Evolutionary conservation across 2,797 vertebrate genomes (phyloP).

Genomic region (Acrossocheilus wenchowensis): DNA sequence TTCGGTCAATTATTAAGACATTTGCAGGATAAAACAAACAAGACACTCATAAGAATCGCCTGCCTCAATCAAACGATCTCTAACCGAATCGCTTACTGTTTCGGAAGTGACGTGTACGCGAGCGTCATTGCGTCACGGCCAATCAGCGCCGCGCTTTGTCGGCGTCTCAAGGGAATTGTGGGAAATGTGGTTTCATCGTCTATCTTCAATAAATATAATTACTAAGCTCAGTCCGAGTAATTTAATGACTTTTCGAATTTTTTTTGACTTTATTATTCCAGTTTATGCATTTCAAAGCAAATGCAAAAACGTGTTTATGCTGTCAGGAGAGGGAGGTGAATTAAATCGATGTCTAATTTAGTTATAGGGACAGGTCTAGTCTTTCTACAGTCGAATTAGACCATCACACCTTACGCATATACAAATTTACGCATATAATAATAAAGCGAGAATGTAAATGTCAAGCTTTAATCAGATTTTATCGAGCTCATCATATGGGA

Average conservation of each 20-base stretch:
- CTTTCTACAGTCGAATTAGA: neutral
- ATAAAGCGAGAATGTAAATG: constrained; percentile 2
- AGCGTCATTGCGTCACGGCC: constrained; percentile 50
- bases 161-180: constrained; percentile 42
- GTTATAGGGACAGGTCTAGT: neutral
- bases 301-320: neutral
- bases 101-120: constrained; percentile 4
- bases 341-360: neutral
- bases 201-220: neutral
- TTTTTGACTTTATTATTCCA: neutral
- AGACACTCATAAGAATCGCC: neutral
- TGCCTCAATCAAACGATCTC: neutral
- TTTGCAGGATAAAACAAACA: neutral
- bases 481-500: constrained; percentile 62
- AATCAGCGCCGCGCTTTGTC: constrained; percentile 61
- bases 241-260: neutral
- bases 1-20: neutral
- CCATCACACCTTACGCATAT: neutral
- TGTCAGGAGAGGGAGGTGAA: neutral
- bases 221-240: too few relatives aligned
- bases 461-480: neutral
- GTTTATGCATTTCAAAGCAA: neutral
- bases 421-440: neutral
- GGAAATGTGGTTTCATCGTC: constrained; percentile 68
- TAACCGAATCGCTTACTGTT: neutral